Base-by-base conservation (phyloP, 35 echinoderm and acorn worm species). In the Lytechinus variegatus region DNA sequence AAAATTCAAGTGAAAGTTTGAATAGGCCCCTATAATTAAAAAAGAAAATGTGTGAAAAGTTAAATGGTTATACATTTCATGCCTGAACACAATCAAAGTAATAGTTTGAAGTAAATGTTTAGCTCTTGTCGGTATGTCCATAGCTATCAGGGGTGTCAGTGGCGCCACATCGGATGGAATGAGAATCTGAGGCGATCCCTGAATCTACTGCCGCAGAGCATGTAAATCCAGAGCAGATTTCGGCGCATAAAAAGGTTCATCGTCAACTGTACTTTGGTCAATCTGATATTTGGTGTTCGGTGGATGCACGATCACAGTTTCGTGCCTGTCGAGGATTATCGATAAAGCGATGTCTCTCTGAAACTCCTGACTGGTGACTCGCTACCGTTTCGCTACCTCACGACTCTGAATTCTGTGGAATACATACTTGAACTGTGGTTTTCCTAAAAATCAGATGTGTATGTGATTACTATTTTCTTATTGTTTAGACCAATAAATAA, bases 241-340 rank as follows among this genome's bases (percentile, higher is more conserved):
- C 66, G 66, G 66, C 19, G 66, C 66, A 79, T 79, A 79, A 16
- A 16, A 79, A 79, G 66, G 66, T 79, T 79, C 66, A 79, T 79
- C 66, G 16, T 24, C n/a, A 24, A 79, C 66, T 79, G 66, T 79
- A 79, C 66, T 79, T 79, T 79, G 66, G 66, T 24, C 66, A 24
- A 79, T 79, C 66, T 79, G 66, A 79, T 79, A 79, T 79, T 79
- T 79, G 66, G 66, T 16, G 16, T 24, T 79, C 14, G 66, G n/a
- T 79, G 66, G 66, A 79, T 79, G 66, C 66, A 79, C 66, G 66
- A 79, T 79, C 66, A 79, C 66, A 16, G n/a, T 79, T 79, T 79
- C 21, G 19, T 79, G 66, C 66, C 66, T 44, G 21, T 16, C 66
- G 66, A 24, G 66, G 19, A n/a, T 24, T 16, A 79, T 79, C 66